Conservation (phyloP, 2,888 invertebrate genomes). For the Leptinotarsa haldemani region DNA sequence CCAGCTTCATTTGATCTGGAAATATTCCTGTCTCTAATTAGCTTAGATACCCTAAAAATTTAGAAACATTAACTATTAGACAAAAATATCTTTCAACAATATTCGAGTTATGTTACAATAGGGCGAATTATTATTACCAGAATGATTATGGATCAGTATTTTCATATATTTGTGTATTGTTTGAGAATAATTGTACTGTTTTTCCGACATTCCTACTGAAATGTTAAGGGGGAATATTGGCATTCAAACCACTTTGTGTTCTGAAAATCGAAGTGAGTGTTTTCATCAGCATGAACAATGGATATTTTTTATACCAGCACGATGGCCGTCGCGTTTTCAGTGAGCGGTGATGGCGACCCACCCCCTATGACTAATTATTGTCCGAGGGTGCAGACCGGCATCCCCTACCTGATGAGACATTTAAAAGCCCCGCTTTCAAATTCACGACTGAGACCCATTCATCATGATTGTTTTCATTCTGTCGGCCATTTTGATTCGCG, state of each 20-base stretch:
- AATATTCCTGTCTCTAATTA: no score
- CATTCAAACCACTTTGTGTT: not conserved
- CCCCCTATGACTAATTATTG: constrained; percentile 65
- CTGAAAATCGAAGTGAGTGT: not conserved
- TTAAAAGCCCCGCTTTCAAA: constrained; percentile 44
- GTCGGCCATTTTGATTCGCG: constrained; percentile 47
- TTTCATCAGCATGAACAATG: constrained; percentile 7
- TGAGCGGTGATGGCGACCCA: constrained; percentile 51
- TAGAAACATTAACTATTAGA: no score
- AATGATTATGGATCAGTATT: no score
- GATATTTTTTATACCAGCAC: constrained; percentile 42
- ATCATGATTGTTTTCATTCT: constrained; percentile 41
- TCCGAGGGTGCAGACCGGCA: constrained; percentile 60
- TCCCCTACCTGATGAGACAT: constrained; percentile 48
- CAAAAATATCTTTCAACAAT: no score
- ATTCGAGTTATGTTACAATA: no score
- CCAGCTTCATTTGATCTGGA: no score
- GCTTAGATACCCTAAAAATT: no score
- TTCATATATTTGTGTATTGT: no score
- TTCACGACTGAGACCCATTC: constrained; percentile 43
- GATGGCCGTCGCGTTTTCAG: constrained; percentile 56
- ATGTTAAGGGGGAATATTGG: no score
- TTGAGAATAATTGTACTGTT: no score
- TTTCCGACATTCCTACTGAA: no score
- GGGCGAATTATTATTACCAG: no score